A percentile compares a stretch with the other conserved stretches of the same genome.
Conservation (phyloP, 2,113 vertebrate species). For the Pygoscelis adeliae region DNA sequence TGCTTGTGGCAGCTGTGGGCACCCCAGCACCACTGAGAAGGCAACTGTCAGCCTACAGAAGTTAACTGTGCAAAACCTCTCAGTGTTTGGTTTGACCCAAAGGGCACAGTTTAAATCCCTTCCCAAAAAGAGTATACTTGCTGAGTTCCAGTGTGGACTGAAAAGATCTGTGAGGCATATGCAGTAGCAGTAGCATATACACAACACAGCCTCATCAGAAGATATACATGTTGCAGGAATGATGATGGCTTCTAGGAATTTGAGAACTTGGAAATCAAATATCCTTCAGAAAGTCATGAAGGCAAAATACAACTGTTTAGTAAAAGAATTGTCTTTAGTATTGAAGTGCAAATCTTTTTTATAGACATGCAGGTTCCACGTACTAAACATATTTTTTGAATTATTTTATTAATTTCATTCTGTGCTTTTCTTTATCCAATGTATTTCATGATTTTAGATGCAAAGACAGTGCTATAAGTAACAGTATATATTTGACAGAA, state of each 20-base stretch:
- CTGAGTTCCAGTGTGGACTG: not conserved
- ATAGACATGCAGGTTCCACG: not conserved
- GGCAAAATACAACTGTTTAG: not conserved
- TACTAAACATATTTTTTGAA: not conserved
- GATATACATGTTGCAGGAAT: not conserved
- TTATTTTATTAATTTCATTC: not conserved
- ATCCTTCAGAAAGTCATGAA: not conserved
- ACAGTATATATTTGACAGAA: not conserved
- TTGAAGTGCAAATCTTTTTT: not conserved
- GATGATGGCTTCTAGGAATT: not conserved
- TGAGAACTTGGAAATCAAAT: not conserved
- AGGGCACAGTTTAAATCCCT: not conserved
- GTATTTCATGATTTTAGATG: not conserved
- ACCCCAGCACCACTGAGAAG: not conserved
- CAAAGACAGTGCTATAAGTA: not conserved
- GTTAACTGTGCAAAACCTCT: not conserved
- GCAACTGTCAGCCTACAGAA: not conserved
- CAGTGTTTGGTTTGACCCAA: not conserved
- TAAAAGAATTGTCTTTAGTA: not conserved
- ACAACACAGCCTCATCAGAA: not conserved
- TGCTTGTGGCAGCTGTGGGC: not conserved
- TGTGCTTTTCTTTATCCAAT: not conserved
- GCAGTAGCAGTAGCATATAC: not conserved
- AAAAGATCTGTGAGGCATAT: not conserved
- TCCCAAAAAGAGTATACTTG: not conserved